Conservation (phyloP, 1,140 invertebrate species). For the Euwallacea fornicatus region DNA sequence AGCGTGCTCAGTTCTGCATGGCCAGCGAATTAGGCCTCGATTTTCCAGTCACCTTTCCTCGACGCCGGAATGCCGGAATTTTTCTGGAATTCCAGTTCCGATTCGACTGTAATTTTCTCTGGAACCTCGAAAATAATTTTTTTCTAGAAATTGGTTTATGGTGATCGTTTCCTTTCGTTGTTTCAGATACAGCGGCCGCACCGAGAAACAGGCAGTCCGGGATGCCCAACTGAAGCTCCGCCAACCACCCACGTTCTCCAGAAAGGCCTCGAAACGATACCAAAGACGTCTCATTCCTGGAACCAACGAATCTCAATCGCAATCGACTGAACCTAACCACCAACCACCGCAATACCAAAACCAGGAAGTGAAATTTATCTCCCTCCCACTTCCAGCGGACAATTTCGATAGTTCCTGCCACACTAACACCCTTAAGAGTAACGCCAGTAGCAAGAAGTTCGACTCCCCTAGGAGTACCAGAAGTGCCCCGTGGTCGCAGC, state of each 20-base stretch:
- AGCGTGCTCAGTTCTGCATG: no score
- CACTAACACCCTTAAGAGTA: conserved; percentile 32
- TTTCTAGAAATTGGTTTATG: neutral
- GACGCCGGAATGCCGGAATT: no score
- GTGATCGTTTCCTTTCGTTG: neutral
- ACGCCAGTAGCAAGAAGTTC: conserved; percentile 50
- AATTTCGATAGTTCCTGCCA: conserved; percentile 43
- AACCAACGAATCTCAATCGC: conserved; percentile 13
- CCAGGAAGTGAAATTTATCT: conserved; percentile 62
- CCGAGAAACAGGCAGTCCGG: conserved; percentile 65
- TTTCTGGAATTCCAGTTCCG: no score
- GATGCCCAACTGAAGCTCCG: conserved; percentile 63
- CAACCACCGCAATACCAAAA: conserved; percentile 45
- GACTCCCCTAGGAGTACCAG: conserved; percentile 79
- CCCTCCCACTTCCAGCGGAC: conserved; percentile 62
- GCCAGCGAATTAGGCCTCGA: no score
- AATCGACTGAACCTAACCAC: conserved; percentile 15
- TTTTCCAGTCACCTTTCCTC: no score
- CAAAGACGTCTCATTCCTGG: conserved; percentile 53
- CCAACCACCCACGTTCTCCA: conserved; percentile 79
- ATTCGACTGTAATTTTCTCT: no score
- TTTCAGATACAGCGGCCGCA: conserved; percentile 61
- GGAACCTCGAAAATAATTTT: neutral
- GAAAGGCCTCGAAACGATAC: conserved; percentile 86
- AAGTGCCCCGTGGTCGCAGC: conserved; percentile 80